These are phyloP conservation scores for Physocephala rufipes DNA, from an alignment of 2,888 invertebrate genomes.

Conservation along the genomic window DNA sequence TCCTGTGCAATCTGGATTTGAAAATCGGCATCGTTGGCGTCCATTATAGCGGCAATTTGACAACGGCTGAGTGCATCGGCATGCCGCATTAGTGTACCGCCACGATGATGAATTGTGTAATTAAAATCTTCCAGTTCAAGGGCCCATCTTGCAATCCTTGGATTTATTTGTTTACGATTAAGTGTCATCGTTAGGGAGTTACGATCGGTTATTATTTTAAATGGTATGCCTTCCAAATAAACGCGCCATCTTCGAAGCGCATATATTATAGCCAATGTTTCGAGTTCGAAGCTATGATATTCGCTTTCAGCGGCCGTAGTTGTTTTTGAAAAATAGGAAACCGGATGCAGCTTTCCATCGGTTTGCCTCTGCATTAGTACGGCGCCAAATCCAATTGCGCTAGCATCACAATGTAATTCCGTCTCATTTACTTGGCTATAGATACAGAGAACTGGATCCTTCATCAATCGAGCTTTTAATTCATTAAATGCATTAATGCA, in stretches of 20 bases:
- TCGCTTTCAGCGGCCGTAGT: not conserved
- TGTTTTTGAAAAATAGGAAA: not conserved
- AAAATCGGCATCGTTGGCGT: slow-evolving; percentile 15
- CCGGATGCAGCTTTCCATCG: not conserved
- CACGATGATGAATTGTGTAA: slow-evolving; percentile 33
- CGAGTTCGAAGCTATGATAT: slow-evolving; percentile 4
- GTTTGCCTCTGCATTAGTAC: slow-evolving; percentile 52
- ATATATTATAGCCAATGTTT: not conserved
- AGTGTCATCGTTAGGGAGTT: slow-evolving; percentile 44
- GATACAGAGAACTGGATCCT: slow-evolving; percentile 9
- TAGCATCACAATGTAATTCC: not conserved
- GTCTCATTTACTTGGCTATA: not conserved
- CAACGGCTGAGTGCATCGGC: slow-evolving; percentile 13
- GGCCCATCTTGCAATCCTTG: slow-evolving; percentile 53
- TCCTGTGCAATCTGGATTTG: slow-evolving; percentile 41
- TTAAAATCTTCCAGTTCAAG: slow-evolving; percentile 41
- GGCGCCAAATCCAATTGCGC: slow-evolving; percentile 26
- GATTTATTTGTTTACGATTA: slow-evolving; percentile 46
- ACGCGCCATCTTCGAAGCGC: not conserved
- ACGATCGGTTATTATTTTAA: slow-evolving; percentile 52
- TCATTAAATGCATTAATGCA: slow-evolving; percentile 23
- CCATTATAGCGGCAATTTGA: no score
- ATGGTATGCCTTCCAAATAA: slow-evolving; percentile 30
- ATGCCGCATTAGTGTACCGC: slow-evolving; percentile 35
- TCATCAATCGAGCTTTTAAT: not conserved